A percentile compares a stretch with the other conserved stretches of the same genome.
Evolutionary conservation across 2,888 invertebrate genomes (phyloP).

Genomic region (Lithophane semibrunnea): DNA sequence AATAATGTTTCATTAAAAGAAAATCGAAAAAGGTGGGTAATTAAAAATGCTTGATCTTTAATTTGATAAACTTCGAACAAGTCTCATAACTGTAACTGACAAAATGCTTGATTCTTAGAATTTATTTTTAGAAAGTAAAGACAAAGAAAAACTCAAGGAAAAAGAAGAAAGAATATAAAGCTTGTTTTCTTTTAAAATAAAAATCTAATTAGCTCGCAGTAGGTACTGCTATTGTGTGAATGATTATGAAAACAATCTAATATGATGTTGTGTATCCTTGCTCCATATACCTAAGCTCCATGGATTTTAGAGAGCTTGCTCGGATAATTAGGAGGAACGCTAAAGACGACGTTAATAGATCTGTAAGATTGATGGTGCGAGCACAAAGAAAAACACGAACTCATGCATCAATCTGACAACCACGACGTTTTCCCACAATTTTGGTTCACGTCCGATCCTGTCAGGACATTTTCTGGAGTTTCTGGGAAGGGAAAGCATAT

Average conservation of each 20-base stretch:
- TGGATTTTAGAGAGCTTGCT: slow-evolving; percentile 76
- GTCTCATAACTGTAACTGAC: slow-evolving; percentile 8
- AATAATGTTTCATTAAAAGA: slow-evolving; percentile 1
- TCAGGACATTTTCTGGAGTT: slow-evolving; percentile 45
- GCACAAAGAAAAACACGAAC: slow-evolving; percentile 84
- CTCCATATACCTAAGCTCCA: slow-evolving; percentile 67
- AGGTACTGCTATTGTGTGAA: slow-evolving; percentile 45
- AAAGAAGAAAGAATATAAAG: background rate
- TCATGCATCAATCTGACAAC: slow-evolving; percentile 85
- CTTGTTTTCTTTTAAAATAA: slow-evolving; percentile 1
- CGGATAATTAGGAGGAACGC: slow-evolving; percentile 83
- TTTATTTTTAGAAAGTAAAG: background rate
- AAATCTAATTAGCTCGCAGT: slow-evolving; percentile 41
- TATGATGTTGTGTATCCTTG: slow-evolving; percentile 70
- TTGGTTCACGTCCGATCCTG: slow-evolving; percentile 63
- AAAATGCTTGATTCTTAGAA: slow-evolving; percentile 17
- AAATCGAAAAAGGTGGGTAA: slow-evolving; percentile 2
- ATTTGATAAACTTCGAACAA: slow-evolving; percentile 23
- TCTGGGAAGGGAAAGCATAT: slow-evolving; percentile 37
- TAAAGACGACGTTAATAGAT: slow-evolving; percentile 87
- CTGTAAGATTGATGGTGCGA: slow-evolving; percentile 82
- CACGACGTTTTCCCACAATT: slow-evolving; percentile 69
- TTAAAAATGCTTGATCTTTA: slow-evolving; percentile 15
- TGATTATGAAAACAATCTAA: slow-evolving; percentile 66
- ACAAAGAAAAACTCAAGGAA: background rate